These are phyloP conservation scores for Naja naja DNA, from an alignment of 2,113 vertebrate genomes.

Conservation along the genomic window DNA sequence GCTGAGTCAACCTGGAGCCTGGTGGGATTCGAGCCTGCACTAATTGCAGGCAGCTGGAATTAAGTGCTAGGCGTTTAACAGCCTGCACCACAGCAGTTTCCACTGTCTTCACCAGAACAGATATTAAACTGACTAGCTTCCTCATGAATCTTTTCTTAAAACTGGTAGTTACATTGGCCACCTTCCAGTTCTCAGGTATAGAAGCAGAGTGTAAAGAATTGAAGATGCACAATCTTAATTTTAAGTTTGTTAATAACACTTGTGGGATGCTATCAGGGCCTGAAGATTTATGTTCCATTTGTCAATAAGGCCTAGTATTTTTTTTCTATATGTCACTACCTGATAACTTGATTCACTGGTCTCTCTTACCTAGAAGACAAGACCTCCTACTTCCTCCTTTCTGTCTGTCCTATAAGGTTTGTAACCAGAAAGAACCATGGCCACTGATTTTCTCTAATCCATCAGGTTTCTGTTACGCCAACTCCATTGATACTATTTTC, in stretches of 20 bases:
- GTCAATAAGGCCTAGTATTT: neutral
- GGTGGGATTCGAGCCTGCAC: too few relatives aligned
- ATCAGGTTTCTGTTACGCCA: neutral
- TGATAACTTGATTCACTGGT: neutral
- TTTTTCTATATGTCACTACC: neutral
- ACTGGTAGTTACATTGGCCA: neutral
- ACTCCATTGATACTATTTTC: neutral
- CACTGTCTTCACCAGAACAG: neutral
- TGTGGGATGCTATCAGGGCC: neutral
- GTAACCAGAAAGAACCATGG: neutral
- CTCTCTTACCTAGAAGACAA: neutral
- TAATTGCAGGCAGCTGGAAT: too few relatives aligned
- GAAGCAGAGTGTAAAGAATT: neutral
- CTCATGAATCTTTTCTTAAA: neutral
- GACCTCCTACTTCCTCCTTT: neutral
- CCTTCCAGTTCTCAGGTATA: neutral
- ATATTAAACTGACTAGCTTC: neutral
- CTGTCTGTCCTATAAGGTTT: neutral
- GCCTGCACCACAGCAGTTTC: too few relatives aligned
- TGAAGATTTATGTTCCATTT: neutral
- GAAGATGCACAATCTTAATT: neutral
- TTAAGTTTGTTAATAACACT: neutral
- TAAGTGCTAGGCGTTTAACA: too few relatives aligned
- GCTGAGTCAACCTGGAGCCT: too few relatives aligned
- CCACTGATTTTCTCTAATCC: neutral